A percentile compares a stretch with the other conserved stretches of the same genome.
These are phyloP conservation scores for Ophion ellenae DNA, from an alignment of 2,888 invertebrate species.

Conservation along the genomic window DNA sequence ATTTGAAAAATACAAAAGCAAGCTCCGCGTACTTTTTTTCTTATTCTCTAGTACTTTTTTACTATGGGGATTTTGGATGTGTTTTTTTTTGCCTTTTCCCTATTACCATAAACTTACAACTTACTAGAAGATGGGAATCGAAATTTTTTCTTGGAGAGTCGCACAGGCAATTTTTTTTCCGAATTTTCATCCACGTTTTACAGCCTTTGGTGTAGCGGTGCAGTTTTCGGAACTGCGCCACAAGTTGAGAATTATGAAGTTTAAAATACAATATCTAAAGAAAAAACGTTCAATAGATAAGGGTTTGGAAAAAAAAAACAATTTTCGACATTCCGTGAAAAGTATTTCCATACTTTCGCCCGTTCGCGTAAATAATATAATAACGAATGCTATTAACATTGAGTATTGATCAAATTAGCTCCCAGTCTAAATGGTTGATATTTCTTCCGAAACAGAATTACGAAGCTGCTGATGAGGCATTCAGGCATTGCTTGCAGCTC, in stretches of 20 bases:
- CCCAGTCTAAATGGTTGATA: not conserved
- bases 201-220: no score
- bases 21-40: not conserved
- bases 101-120: no score
- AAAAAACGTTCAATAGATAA: not conserved
- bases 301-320: not conserved
- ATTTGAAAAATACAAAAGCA: not conserved
- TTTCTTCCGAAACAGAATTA: slow-evolving; percentile 62
- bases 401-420: not conserved
- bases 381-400: not conserved
- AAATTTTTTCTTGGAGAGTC: no score
- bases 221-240: not conserved
- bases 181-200: no score
- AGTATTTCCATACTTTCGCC: not conserved
- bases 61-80: not conserved
- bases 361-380: not conserved
- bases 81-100: not conserved
- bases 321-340: not conserved
- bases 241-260: not conserved
- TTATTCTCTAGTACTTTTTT: not conserved
- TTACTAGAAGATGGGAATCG: no score
- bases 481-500: slow-evolving; percentile 66
- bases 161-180: no score
- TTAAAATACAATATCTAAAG: not conserved
- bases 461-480: slow-evolving; percentile 67